phyloP scores from a whole-genome alignment of 2,113 vertebrate genomes.

The Nycticryphes semicollaris region DNA sequence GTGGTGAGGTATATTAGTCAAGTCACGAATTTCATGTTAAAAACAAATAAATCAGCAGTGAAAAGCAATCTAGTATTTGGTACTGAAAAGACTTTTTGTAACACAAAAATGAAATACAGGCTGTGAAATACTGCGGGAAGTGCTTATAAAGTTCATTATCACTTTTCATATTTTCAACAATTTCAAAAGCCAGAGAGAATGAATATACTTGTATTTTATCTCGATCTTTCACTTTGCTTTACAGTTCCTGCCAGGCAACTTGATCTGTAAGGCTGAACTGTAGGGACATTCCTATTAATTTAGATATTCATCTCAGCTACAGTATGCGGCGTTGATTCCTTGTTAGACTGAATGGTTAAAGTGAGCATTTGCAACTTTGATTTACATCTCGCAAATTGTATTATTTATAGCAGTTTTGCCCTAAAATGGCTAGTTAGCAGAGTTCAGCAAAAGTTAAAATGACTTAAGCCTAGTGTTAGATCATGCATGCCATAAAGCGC shows the following conservation, averaged over 20 bases:
- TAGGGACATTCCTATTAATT: not conserved
- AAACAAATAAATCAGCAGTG: conserved; percentile 17
- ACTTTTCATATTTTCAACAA: conserved; percentile 37
- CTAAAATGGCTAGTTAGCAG: not conserved
- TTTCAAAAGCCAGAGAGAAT: not conserved
- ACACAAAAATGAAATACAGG: conserved; percentile 1
- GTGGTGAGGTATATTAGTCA: not conserved
- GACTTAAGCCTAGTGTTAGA: not conserved
- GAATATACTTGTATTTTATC: not conserved
- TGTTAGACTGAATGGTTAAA: not conserved
- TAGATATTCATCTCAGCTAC: conserved; percentile 12
- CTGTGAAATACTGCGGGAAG: not conserved
- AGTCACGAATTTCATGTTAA: not conserved
- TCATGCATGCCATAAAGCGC: not conserved
- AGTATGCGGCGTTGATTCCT: not conserved
- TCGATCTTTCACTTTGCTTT: not conserved
- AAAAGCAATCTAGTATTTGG: not conserved
- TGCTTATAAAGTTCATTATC: conserved; percentile 23
- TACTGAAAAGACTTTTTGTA: not conserved
- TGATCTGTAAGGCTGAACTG: not conserved
- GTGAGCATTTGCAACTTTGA: not conserved
- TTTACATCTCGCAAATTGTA: conserved; percentile 28
- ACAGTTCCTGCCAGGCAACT: not conserved
- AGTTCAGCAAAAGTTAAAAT: conserved; percentile 46
- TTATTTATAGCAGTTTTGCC: conserved; percentile 51